A percentile compares a stretch with the other conserved stretches of the same genome.
phyloP scores from a whole-genome alignment of 2,797 vertebrate genomes.

The Ibycter americanus region DNA sequence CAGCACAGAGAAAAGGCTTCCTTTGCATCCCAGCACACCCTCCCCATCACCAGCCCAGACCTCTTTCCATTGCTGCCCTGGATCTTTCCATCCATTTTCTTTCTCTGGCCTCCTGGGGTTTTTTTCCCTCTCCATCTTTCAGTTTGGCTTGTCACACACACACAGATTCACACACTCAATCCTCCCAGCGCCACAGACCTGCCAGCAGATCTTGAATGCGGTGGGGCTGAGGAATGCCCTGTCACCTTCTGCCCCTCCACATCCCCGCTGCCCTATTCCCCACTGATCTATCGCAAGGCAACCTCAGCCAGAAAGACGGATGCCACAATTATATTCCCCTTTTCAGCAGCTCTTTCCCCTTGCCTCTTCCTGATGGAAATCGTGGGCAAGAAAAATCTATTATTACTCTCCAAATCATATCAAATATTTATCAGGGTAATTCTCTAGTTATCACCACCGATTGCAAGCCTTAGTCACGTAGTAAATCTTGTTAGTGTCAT shows the following conservation, averaged over 20 bases:
- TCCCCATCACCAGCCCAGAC: background rate
- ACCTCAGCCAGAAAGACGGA: conserved; percentile 50
- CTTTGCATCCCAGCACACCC: background rate
- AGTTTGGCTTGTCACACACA: background rate
- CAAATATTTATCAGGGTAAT: conserved; percentile 73
- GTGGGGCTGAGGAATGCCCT: background rate
- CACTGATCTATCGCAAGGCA: background rate
- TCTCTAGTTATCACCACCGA: conserved; percentile 56
- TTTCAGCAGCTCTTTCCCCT: conserved; percentile 8
- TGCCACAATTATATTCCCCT: conserved; percentile 39
- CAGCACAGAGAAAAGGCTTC: background rate
- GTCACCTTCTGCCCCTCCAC: background rate
- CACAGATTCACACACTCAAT: background rate
- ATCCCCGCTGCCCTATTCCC: background rate
- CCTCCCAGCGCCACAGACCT: background rate
- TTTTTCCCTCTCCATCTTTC: background rate
- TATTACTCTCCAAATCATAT: conserved; percentile 68
- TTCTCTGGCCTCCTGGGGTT: background rate
- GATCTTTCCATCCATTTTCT: background rate
- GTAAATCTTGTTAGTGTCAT: conserved; percentile 63
- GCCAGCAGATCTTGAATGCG: background rate
- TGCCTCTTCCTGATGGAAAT: conserved; percentile 52
- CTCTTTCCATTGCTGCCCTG: background rate
- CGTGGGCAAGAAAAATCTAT: conserved; percentile 59
- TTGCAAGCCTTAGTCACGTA: conserved; percentile 42